Percentiles rank a stretch among this genome's conserved stretches.
Evolutionary conservation across 2,797 vertebrate species (phyloP).

Genomic region (Odontamblyopus lacepedii): DNA sequence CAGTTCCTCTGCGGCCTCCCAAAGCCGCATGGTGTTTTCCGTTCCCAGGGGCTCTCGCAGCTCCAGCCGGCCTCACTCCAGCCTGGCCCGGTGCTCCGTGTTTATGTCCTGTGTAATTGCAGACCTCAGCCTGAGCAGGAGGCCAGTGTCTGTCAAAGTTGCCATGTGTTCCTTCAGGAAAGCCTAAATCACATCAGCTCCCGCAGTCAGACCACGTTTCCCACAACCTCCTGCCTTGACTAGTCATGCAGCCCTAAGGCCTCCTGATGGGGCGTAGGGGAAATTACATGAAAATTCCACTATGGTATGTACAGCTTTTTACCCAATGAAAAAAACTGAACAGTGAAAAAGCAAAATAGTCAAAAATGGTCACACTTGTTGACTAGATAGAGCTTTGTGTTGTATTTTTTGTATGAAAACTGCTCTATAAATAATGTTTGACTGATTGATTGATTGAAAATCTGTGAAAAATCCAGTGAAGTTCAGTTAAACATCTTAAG

Average conservation of each 20-base stretch:
- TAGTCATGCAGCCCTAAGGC: conserved; percentile 26
- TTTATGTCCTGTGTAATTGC: conserved; percentile 79
- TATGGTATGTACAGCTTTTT: conserved; percentile 29
- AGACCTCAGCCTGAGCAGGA: conserved; percentile 72
- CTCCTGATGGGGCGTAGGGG: conserved; percentile 56
- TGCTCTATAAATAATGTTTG: too few relatives aligned
- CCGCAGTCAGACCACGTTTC: conserved; percentile 49
- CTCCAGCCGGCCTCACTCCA: conserved; percentile 47
- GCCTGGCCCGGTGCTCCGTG: conserved; percentile 52
- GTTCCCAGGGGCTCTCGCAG: conserved; percentile 59
- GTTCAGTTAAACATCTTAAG: not conserved
- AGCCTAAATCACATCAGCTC: conserved; percentile 73
- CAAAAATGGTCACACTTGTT: not conserved
- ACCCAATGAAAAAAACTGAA: conserved; percentile 24
- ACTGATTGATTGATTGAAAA: not conserved
- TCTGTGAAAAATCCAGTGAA: too few relatives aligned
- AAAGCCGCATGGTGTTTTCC: conserved; percentile 45
- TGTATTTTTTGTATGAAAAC: too few relatives aligned
- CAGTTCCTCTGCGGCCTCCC: conserved; percentile 57
- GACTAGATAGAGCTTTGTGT: too few relatives aligned
- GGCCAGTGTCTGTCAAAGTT: conserved; percentile 73
- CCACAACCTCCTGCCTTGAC: conserved; percentile 61
- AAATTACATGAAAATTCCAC: conserved; percentile 60
- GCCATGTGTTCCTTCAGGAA: conserved; percentile 52
- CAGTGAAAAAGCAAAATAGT: conserved; percentile 33